A percentile compares a stretch with the other conserved stretches of the same genome.
These are phyloP conservation scores for Acipenser transmontanus DNA, from an alignment of 2,797 vertebrate genomes.

Conservation along the genomic window DNA sequence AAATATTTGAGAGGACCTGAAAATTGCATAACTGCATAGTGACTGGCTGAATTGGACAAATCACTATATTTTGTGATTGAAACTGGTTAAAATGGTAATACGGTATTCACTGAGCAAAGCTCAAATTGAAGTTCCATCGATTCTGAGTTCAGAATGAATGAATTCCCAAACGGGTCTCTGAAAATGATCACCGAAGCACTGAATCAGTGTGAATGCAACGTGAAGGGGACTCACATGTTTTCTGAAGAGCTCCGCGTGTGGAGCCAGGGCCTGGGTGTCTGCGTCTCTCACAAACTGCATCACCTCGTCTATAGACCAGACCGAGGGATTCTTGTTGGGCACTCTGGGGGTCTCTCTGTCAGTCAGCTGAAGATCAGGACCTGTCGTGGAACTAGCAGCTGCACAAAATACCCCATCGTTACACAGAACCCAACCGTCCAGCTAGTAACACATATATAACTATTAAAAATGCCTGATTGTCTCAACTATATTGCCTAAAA, in stretches of 20 bases:
- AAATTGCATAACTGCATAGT: no score
- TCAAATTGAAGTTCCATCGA: no score
- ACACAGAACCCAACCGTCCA: no score
- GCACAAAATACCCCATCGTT: conserved; percentile 15
- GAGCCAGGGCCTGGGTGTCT: conserved; percentile 78
- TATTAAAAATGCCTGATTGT: no score
- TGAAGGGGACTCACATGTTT: conserved; percentile 74
- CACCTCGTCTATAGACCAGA: conserved; percentile 92
- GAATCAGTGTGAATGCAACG: conserved; percentile 16
- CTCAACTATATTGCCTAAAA: no score
- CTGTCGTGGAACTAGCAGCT: conserved; percentile 87
- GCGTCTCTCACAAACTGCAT: conserved; percentile 87
- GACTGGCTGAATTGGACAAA: no score
- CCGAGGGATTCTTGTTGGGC: conserved; percentile 65
- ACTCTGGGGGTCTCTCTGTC: conserved; percentile 65
- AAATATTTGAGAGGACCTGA: no score
- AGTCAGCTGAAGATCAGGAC: conserved; percentile 65
- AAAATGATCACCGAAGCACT: neutral
- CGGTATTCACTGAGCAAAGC: no score
- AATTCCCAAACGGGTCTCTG: neutral
- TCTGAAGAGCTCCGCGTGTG: conserved; percentile 85
- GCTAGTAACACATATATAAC: no score
- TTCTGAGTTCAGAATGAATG: no score
- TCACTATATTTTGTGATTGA: no score
- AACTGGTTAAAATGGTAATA: no score